phyloP scores from a whole-genome alignment of 2,797 vertebrate species.

The Hippoglossus hippoglossus region DNA sequence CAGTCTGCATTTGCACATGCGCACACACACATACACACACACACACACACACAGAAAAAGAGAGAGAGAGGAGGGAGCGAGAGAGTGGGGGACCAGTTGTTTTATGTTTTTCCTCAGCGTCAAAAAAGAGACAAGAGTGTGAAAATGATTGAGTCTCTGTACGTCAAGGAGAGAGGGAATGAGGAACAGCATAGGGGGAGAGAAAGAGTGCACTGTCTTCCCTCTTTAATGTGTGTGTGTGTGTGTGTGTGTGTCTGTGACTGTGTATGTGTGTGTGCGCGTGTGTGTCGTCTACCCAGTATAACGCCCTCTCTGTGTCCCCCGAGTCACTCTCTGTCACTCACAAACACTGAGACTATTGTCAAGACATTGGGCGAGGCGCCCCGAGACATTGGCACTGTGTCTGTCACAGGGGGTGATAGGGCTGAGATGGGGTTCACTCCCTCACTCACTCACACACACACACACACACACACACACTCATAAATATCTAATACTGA shows the following conservation, averaged over 20 bases:
- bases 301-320: slow-evolving; percentile 84
- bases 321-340: slow-evolving; percentile 74
- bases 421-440: slow-evolving; percentile 69
- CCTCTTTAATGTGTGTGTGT: slow-evolving; percentile 50
- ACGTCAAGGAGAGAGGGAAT: slow-evolving; percentile 76
- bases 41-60: slow-evolving; percentile 3
- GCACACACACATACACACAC: slow-evolving; percentile 12
- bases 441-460: slow-evolving; percentile 23
- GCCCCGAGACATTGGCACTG: slow-evolving; percentile 80
- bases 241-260: slow-evolving; percentile 38
- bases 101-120: slow-evolving; percentile 77
- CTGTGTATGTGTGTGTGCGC: slow-evolving; percentile 20
- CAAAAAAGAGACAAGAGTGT: slow-evolving; percentile 74
- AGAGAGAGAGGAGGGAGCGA: background rate
- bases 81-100: slow-evolving; percentile 59
- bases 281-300: slow-evolving; percentile 70
- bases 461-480: slow-evolving; percentile 15
- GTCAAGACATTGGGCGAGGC: slow-evolving; percentile 76
- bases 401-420: slow-evolving; percentile 79
- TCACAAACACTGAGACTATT: slow-evolving; percentile 85
- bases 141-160: slow-evolving; percentile 80
- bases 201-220: slow-evolving; percentile 84
- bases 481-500: slow-evolving; percentile 6
- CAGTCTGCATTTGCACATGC: slow-evolving; percentile 40
- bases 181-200: slow-evolving; percentile 65